Evolutionary conservation across 2,797 vertebrate species (phyloP).

Genomic region (Galago senegalensis): DNA sequence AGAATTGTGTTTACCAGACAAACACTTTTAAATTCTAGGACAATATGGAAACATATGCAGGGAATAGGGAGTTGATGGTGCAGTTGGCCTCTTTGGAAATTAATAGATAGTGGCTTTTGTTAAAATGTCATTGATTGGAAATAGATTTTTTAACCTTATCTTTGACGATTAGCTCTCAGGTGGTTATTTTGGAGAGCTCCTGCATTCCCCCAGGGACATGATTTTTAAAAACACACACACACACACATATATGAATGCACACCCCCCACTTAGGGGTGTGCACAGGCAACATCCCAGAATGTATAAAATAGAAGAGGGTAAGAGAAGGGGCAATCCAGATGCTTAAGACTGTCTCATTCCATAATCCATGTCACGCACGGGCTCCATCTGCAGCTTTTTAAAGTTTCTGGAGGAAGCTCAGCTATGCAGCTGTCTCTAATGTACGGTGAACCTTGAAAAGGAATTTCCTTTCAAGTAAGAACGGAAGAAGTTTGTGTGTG

Average conservation of each 20-base stretch:
- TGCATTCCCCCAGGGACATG: neutral
- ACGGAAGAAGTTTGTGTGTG: slow-evolving; percentile 79
- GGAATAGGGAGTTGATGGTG: neutral
- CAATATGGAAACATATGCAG: slow-evolving; percentile 26
- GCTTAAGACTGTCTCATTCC: slow-evolving; percentile 19
- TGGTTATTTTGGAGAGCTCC: neutral
- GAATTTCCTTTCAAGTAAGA: slow-evolving; percentile 83
- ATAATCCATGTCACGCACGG: slow-evolving; percentile 59
- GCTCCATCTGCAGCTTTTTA: slow-evolving; percentile 79
- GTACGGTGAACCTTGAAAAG: slow-evolving; percentile 82
- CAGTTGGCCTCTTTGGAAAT: slow-evolving; percentile 39
- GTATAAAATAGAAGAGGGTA: neutral
- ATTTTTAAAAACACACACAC: neutral
- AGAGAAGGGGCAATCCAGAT: slow-evolving; percentile 5
- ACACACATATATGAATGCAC: too few relatives aligned
- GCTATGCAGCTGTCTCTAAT: slow-evolving; percentile 82
- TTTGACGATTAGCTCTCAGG: slow-evolving; percentile 62
- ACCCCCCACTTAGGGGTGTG: neutral
- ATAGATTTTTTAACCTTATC: slow-evolving; percentile 39
- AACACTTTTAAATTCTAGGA: slow-evolving; percentile 54
- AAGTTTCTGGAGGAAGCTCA: slow-evolving; percentile 74
- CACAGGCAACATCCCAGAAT: neutral
- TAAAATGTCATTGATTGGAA: slow-evolving; percentile 65
- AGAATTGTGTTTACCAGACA: slow-evolving; percentile 69
- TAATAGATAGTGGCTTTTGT: slow-evolving; percentile 7